Percentiles rank a stretch among this genome's conserved stretches.
Evolutionary conservation across 2,888 invertebrate genomes (phyloP).

Genomic region (Osmoderma eremita): DNA sequence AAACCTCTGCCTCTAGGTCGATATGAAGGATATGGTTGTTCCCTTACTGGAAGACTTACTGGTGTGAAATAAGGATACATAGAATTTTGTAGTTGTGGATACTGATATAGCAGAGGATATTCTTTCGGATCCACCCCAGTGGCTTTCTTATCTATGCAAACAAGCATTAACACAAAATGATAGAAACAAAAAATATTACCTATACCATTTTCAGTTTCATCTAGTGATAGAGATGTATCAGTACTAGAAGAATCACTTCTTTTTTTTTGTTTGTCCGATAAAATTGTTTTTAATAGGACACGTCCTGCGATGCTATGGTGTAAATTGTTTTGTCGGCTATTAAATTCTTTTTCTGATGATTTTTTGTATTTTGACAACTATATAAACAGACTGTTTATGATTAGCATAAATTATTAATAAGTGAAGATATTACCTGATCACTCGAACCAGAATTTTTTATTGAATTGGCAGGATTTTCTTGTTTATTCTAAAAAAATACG

Average conservation of each 20-base stretch:
- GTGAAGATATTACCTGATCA: conserved; percentile 23
- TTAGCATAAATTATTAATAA: background rate
- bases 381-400: conserved; percentile 15
- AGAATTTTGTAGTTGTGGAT: conserved; percentile 23
- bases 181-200: no score
- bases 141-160: background rate
- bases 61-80: conserved; percentile 39
- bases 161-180: no score
- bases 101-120: conserved; percentile 18
- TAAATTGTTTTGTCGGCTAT: conserved; percentile 66
- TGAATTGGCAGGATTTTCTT: conserved; percentile 45
- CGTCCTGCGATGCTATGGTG: conserved; percentile 68
- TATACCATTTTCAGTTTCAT: conserved; percentile 31
- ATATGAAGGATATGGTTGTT: conserved; percentile 53
- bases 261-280: conserved; percentile 48
- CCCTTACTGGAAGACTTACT: conserved; percentile 41
- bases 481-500: conserved; percentile 39
- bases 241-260: conserved; percentile 53
- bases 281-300: conserved; percentile 60
- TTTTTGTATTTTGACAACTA: conserved; percentile 60
- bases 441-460: conserved; percentile 15
- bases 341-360: conserved; percentile 65
- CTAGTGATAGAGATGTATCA: conserved; percentile 49
- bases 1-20: conserved; percentile 52
- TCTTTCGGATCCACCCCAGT: conserved; percentile 1